Evolutionary conservation across 1,140 invertebrate genomes (phyloP).

Genomic region (Heliconius hewitsoni): DNA sequence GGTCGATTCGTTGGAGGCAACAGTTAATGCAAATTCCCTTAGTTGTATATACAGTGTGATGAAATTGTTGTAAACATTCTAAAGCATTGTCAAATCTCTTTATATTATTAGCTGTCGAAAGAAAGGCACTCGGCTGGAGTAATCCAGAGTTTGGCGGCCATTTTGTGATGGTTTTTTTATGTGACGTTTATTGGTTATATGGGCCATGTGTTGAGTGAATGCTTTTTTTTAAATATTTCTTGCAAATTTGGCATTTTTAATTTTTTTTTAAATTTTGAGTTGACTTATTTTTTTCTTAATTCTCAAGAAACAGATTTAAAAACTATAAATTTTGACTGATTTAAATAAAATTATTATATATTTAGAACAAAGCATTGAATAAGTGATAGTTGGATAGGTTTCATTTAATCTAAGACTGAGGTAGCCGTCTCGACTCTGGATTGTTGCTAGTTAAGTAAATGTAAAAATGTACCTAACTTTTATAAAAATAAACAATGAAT

Average conservation of each 20-base stretch:
- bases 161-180: constrained; percentile 10
- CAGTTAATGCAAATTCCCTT: not conserved
- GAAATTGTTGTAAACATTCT: constrained; percentile 3
- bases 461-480: constrained; percentile 73
- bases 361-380: constrained; percentile 6
- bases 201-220: not conserved
- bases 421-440: constrained; percentile 62
- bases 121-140: constrained; percentile 20
- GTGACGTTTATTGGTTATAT: not conserved
- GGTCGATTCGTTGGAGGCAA: constrained; percentile 2
- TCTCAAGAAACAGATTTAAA: not conserved
- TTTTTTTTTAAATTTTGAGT: not conserved
- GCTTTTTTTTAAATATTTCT: not conserved
- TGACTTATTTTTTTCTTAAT: not conserved
- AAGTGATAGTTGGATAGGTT: not conserved
- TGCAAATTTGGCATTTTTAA: too few species aligned
- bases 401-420: constrained; percentile 30
- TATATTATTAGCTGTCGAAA: not conserved
- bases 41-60: not conserved
- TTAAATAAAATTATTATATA: not conserved
- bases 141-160: constrained; percentile 61
- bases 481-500: constrained; percentile 68
- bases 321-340: not conserved
- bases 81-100: constrained; percentile 11
- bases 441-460: constrained; percentile 60